A percentile compares a stretch with the other conserved stretches of the same genome.
Evolutionary conservation across 2,797 vertebrate species (phyloP).

Genomic region (Micromesistius poutassou): DNA sequence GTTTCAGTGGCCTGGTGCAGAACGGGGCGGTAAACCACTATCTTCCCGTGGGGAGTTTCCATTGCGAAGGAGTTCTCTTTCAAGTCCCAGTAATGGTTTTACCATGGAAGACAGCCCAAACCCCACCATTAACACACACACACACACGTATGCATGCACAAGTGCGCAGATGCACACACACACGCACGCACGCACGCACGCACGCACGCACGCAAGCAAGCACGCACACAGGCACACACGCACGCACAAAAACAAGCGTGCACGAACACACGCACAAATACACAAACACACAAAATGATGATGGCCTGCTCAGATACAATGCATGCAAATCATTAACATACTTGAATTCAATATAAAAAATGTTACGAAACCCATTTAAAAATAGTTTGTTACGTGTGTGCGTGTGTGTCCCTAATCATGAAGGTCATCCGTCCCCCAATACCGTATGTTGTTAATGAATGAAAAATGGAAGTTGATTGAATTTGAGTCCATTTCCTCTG

Average conservation of each 20-base stretch:
- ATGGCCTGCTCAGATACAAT: not conserved
- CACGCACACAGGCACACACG: slow-evolving; percentile 35
- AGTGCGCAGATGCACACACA: slow-evolving; percentile 23
- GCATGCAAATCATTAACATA: not conserved
- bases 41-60: slow-evolving; percentile 58
- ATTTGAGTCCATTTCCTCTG: slow-evolving; percentile 34
- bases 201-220: slow-evolving; percentile 31
- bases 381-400: not conserved
- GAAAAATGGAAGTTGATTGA: not conserved
- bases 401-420: not conserved
- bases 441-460: not conserved
- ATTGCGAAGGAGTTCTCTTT: slow-evolving; percentile 44
- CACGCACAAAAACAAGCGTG: too few relatives aligned
- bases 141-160: not conserved
- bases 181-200: slow-evolving; percentile 48
- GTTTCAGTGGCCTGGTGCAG: slow-evolving; percentile 29
- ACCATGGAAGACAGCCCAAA: slow-evolving; percentile 13
- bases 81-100: slow-evolving; percentile 31
- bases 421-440: not conserved
- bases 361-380: not conserved
- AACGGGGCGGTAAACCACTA: slow-evolving; percentile 47
- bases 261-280: too few relatives aligned
- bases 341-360: not conserved
- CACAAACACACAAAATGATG: not conserved
- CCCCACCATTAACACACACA: slow-evolving; percentile 8